Evolutionary conservation across 2,797 vertebrate species (phyloP), one percentile per base, ranked within the genome.

Genomic region (Amphiprion clarkii): DNA sequence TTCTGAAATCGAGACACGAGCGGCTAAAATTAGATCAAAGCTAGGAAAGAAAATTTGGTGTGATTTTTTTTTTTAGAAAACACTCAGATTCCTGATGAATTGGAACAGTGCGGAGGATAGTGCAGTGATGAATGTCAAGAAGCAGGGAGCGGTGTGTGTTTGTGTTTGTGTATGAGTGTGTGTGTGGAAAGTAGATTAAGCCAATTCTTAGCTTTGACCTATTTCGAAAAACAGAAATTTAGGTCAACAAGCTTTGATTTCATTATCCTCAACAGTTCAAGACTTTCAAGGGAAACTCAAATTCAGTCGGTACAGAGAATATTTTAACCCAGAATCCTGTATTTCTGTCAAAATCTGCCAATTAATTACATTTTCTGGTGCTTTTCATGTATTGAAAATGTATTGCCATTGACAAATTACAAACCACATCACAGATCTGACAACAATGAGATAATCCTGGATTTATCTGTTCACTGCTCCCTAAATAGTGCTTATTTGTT

Each of bases 1-100:
- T 94, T 97, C 97, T 99, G 92, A 40, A 91, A 93, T 0, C 6
- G 7, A 88, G 62, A 88, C 23, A 61, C 0, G 3, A 0, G 39
- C 1, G 64, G 70, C 36, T 72, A 7, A 40, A 66, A 51, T 82
- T 54, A 87, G 75, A 83, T 55, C 51, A 69, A 42, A 67, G 73
- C 57, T 36, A 31, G 42, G 25, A 56, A 13, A 42, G 36, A 33
- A 42, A 46, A 44, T 56, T 31, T 25, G 2, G 39, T 70, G 62
- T 21, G 62, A 53, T 17, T 6, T 56, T 67, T 69, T 65, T 25
- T 8, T 71, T 69, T 64, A 25, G n/a, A 63, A 40, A 29, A 54
- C 59, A 57, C 39, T 31, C 58, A 40, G 54, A 59, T 55, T 58
- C 9, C 51, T 55, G 12, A 78, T 72, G 23, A 68, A 40, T 63